Conservation (phyloP, 2,888 invertebrate species). For the Empis livida region DNA sequence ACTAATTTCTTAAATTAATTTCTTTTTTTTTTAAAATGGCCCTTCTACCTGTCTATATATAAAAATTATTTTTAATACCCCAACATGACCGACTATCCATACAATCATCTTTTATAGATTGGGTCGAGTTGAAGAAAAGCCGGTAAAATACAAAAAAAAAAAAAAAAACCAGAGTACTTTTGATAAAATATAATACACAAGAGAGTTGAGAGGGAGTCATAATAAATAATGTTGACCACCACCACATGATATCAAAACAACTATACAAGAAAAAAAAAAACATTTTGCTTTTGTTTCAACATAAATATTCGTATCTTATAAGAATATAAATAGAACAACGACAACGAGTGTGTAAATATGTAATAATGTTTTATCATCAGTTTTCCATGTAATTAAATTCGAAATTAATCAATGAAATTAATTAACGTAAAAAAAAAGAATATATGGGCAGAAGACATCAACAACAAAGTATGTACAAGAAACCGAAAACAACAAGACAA, state of each 20-base stretch:
- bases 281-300: no score
- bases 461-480: background rate
- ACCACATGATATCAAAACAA: no score
- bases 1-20: conserved; percentile 14
- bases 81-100: background rate
- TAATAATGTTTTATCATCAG: conserved; percentile 4
- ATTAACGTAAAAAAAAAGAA: background rate
- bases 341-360: no score
- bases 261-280: no score
- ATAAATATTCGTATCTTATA: no score
- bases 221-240: no score
- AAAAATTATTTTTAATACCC: background rate
- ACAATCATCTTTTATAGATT: background rate
- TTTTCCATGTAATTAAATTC: conserved; percentile 6
- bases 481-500: background rate
- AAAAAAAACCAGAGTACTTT: background rate
- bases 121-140: no score
- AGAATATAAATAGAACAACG: no score
- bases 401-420: conserved; percentile 6
- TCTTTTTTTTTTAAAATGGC: conserved; percentile 2
- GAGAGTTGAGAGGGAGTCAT: no score
- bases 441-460: background rate
- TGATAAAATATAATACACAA: no score
- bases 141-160: background rate
- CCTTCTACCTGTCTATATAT: background rate